Evolutionary conservation across 2,888 invertebrate species (phyloP).

Genomic region (Sarcophaga rosellei): DNA sequence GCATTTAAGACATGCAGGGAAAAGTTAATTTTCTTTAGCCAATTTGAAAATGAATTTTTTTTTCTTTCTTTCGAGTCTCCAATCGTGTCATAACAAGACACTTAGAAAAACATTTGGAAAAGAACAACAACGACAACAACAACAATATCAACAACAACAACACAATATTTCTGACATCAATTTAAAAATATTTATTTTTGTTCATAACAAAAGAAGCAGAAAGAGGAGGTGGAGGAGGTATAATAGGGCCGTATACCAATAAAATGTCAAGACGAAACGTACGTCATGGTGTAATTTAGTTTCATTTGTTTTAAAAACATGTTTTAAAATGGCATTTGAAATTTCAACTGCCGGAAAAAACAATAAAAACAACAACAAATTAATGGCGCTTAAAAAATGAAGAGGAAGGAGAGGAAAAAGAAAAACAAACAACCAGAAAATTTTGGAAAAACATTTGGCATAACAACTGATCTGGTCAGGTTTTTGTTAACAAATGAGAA

Average conservation of each 20-base stretch:
- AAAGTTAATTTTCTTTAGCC: slow-evolving; percentile 6
- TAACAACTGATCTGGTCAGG: slow-evolving; percentile 15
- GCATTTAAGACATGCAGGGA: neutral
- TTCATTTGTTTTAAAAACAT: neutral
- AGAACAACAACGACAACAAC: neutral
- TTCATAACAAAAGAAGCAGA: neutral
- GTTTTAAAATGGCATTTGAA: slow-evolving; percentile 6
- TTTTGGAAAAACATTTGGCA: slow-evolving; percentile 38
- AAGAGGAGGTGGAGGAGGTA: neutral
- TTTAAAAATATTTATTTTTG: slow-evolving; percentile 44
- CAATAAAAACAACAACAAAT: slow-evolving; percentile 16
- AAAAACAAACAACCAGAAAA: slow-evolving; percentile 6
- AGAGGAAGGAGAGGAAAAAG: neutral
- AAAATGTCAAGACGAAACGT: neutral
- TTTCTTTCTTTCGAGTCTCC: neutral
- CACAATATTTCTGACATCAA: slow-evolving; percentile 45
- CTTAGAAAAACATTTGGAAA: slow-evolving; percentile 38
- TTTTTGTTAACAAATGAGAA: too few relatives aligned
- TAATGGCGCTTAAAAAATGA: slow-evolving; percentile 36
- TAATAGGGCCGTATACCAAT: too few relatives aligned
- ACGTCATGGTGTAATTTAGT: slow-evolving; percentile 29
- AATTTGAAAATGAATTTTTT: slow-evolving; percentile 44
- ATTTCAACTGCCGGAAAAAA: slow-evolving; percentile 9
- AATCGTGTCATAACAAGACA: neutral
- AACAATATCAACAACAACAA: too few relatives aligned